Base-by-base conservation (phyloP, 2,888 invertebrate genomes). In the Choristoneura rosaceana region DNA sequence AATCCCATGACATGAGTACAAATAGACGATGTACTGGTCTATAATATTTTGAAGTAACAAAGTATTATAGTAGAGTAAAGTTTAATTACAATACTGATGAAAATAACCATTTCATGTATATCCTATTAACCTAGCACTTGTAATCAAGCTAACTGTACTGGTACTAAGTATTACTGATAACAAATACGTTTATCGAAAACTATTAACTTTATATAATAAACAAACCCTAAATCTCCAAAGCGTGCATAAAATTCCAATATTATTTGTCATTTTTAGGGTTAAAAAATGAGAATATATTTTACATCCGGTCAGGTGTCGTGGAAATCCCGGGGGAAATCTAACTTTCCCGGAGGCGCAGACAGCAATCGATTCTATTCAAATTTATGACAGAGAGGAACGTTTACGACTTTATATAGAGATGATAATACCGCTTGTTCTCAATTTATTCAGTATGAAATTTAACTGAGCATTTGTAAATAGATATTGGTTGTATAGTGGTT, bases 331-430 rank as follows among this genome's bases (percentile, higher is more conserved):
- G 93, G 94, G 93, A 94, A 94, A 94, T 94, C 93, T 93, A 93
- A 93, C 93, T 93, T 92, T 90, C 91, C 93, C 90, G 87, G 91
- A 90, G 92, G 93, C 93, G 91, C 90, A 92, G 93, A 93, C 93
- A 93, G 90, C 92, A 90, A 94, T 94, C 93, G 93, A 93, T 94
- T 94, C 93, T 92, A 93, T 93, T 93, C 93, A 94, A 94, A 94
- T 94, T 93, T 94, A 94, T 94, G 93, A 93, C 91, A 90, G 90
- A 89, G 92, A 90, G 90, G 88, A 90, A 91, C 91, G 87, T 87
- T 89, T 84, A 81, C 77, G 77, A 87, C 79, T 75, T 79, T 70
- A 74, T 78, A 76, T 76, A 71, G 89, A 91, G 91, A 66, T 79
- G 89, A 67, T 86, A 79, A 74, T 69, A 83, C 81, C 75, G 14